phyloP scores from a whole-genome alignment of 2,888 invertebrate genomes.

The Geotrupes spiniger region DNA sequence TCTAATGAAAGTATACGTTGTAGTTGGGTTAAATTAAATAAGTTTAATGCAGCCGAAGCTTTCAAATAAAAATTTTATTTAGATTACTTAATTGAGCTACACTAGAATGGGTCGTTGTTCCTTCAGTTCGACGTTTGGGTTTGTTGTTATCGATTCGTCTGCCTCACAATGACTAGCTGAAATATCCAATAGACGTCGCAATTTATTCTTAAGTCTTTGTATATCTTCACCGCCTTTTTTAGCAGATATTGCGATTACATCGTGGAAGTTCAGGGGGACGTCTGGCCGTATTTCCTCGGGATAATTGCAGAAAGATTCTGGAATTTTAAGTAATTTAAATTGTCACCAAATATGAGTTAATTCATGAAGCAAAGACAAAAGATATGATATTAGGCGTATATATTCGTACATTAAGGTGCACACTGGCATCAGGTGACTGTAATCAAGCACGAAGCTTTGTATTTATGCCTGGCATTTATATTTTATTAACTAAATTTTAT shows the following conservation, averaged over 20 bases:
- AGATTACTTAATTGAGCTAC: conserved; percentile 33
- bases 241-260: conserved; percentile 75
- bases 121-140: conserved; percentile 50
- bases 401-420: too few relatives aligned
- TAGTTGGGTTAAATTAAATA: conserved; percentile 50
- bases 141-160: conserved; percentile 51
- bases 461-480: conserved; percentile 1
- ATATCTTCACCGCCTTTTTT: conserved; percentile 56
- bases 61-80: conserved; percentile 16
- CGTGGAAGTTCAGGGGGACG: conserved; percentile 67
- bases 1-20: conserved; percentile 56
- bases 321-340: conserved; percentile 34
- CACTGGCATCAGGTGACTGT: too few relatives aligned
- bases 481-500: too few relatives aligned
- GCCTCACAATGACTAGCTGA: conserved; percentile 55
- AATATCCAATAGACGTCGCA: conserved; percentile 67
- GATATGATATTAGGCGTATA: too few relatives aligned
- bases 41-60: conserved; percentile 34
- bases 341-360: too few relatives aligned
- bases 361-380: too few relatives aligned
- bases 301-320: conserved; percentile 52
- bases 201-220: conserved; percentile 57
- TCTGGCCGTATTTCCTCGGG: conserved; percentile 68
- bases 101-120: conserved; percentile 60
- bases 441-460: too few relatives aligned